These are phyloP conservation scores for Himalopsyche anomala DNA, from an alignment of 2,888 invertebrate species.

Conservation along the genomic window DNA sequence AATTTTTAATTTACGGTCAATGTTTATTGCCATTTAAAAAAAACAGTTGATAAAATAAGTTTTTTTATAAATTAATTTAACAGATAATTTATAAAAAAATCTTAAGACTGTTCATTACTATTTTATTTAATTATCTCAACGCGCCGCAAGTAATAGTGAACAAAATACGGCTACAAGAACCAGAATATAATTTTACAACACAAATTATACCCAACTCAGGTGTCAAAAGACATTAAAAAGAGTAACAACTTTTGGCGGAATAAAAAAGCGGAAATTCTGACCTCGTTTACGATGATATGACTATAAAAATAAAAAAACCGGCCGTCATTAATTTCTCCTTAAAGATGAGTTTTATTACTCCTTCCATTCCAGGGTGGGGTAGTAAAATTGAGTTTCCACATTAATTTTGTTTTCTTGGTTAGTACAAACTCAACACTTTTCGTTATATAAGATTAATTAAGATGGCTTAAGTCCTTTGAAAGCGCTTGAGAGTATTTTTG, in stretches of 20 bases:
- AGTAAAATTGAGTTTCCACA: background rate
- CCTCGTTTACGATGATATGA: background rate
- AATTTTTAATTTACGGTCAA: too few species aligned
- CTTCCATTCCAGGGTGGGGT: background rate
- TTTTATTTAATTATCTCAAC: background rate
- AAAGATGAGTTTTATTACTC: constrained; percentile 7
- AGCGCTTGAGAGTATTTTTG: too few species aligned
- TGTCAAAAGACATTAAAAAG: constrained; percentile 40
- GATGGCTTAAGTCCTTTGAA: too few species aligned
- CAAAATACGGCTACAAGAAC: background rate
- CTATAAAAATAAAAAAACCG: constrained; percentile 15
- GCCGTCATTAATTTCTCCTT: background rate
- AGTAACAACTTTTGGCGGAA: constrained; percentile 12
- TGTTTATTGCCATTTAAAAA: too few species aligned
- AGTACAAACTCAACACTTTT: too few species aligned
- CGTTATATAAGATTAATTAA: too few species aligned
- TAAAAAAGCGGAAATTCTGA: constrained; percentile 11
- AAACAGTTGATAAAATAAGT: too few species aligned
- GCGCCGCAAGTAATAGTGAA: background rate
- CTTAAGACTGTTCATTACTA: too few species aligned
- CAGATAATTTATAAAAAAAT: too few species aligned
- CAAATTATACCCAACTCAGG: constrained; percentile 27
- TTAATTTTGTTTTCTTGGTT: background rate
- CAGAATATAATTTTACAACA: constrained; percentile 25
- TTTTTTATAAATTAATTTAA: too few species aligned